Evolutionary conservation across 1,140 invertebrate species (phyloP).

Genomic region (Harlomillsia oculata): DNA sequence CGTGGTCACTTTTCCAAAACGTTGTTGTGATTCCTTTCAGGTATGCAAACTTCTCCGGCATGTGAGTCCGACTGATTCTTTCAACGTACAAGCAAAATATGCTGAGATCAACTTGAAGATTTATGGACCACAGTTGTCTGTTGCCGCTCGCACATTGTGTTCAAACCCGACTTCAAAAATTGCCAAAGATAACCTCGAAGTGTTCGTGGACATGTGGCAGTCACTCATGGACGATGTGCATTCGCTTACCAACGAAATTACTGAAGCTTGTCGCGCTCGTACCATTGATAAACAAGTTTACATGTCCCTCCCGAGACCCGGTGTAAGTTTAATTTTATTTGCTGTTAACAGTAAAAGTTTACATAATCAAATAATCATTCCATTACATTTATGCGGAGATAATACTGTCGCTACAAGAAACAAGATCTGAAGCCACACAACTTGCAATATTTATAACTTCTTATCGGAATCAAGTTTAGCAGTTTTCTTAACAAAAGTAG

Average conservation of each 20-base stretch:
- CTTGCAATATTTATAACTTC: no score
- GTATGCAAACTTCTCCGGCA: conserved; percentile 93
- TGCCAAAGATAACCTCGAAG: conserved; percentile 79
- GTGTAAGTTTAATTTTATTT: conserved; percentile 52
- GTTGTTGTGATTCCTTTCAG: conserved; percentile 43
- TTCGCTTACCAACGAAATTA: conserved; percentile 74
- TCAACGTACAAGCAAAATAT: conserved; percentile 92
- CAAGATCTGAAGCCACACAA: no score
- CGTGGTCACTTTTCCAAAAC: conserved; percentile 8
- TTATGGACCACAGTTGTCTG: conserved; percentile 87
- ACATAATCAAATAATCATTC: no score
- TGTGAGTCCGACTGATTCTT: conserved; percentile 81
- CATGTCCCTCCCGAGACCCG: conserved; percentile 84
- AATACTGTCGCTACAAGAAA: no score
- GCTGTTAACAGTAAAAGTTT: no score
- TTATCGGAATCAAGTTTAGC: no score
- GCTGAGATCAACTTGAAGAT: conserved; percentile 88
- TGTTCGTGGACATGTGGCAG: conserved; percentile 93
- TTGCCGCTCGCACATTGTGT: conserved; percentile 82
- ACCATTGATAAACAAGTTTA: conserved; percentile 81
- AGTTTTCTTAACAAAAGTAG: no score
- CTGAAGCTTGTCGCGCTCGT: conserved; percentile 64
- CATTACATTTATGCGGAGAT: no score
- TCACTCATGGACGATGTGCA: conserved; percentile 80
- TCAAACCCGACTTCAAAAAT: conserved; percentile 88